Conservation (phyloP, 2,888 invertebrate species). For the Luperina testacea region DNA sequence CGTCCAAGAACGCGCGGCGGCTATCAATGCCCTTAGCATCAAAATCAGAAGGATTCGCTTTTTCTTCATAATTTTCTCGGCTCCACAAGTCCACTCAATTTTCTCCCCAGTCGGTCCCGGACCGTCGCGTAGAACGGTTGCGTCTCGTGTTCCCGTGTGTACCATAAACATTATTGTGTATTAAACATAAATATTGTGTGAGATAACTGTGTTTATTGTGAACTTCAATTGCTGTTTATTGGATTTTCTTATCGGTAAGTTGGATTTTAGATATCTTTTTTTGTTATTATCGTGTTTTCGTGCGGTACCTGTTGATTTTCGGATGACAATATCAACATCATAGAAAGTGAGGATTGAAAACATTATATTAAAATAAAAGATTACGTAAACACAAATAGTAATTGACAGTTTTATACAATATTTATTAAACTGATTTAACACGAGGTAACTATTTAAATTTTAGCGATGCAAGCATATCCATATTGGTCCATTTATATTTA, state of each 20-base stretch:
- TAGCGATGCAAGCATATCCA: neutral
- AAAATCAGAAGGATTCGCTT: constrained; percentile 54
- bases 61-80: constrained; percentile 48
- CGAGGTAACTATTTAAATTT: constrained; percentile 3
- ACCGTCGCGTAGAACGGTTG: constrained; percentile 29
- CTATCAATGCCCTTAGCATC: constrained; percentile 10
- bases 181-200: constrained; percentile 62
- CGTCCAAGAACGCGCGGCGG: constrained; percentile 15
- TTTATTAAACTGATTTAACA: constrained; percentile 8
- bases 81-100: constrained; percentile 29
- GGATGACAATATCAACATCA: constrained; percentile 51
- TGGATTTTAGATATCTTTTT: constrained; percentile 36
- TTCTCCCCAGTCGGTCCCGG: constrained; percentile 58
- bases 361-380: constrained; percentile 30
- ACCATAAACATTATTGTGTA: constrained; percentile 57
- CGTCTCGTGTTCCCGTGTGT: constrained; percentile 19
- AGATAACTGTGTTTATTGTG: constrained; percentile 61
- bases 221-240: constrained; percentile 24
- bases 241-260: constrained; percentile 64
- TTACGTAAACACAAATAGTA: constrained; percentile 14
- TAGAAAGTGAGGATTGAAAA: constrained; percentile 33
- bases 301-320: constrained; percentile 65
- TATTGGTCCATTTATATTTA: constrained; percentile 20
- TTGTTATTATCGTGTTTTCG: constrained; percentile 16
- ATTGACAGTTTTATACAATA: constrained; percentile 12